Evolutionary conservation across 1,140 invertebrate genomes (phyloP).

Genomic region (honey bee (Apis mellifera)): DNA sequence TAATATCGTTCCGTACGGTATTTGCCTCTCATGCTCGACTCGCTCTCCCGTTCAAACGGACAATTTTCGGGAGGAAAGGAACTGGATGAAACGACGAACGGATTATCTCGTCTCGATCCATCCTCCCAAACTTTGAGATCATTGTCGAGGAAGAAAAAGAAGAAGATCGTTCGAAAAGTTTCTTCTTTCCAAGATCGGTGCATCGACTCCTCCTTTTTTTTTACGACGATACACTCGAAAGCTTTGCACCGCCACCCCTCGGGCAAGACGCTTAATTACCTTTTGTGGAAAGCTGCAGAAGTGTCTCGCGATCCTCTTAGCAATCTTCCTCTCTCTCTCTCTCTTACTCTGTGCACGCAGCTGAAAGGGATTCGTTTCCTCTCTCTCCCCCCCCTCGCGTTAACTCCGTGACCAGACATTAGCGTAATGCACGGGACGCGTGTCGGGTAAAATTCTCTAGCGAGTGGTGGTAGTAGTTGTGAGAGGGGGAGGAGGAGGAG

Average conservation of each 20-base stretch:
- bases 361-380: too few species aligned
- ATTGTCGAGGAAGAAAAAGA: neutral
- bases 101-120: slow-evolving; percentile 7
- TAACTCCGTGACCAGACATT: slow-evolving; percentile 10
- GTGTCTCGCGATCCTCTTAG: neutral
- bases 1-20: slow-evolving; percentile 37
- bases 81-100: neutral
- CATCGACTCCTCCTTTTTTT: slow-evolving; percentile 13
- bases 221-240: slow-evolving; percentile 45
- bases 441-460: slow-evolving; percentile 5
- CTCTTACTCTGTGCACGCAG: neutral
- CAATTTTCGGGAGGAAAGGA: too few species aligned
- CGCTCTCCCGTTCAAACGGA: neutral
- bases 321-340: neutral
- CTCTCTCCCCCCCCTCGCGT: neutral
- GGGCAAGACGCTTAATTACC: slow-evolving; percentile 33
- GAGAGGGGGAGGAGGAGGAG: neutral
- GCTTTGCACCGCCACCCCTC: neutral
- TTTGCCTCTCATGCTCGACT: neutral
- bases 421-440: slow-evolving; percentile 32
- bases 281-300: neutral
- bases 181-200: neutral
- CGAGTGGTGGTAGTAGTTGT: too few species aligned
- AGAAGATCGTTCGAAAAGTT: too few species aligned
- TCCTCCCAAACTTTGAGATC: too few species aligned